Percentiles rank a stretch among this genome's conserved stretches.
Conservation (phyloP, 1,140 invertebrate genomes). For the Drosophila kepulauana region DNA sequence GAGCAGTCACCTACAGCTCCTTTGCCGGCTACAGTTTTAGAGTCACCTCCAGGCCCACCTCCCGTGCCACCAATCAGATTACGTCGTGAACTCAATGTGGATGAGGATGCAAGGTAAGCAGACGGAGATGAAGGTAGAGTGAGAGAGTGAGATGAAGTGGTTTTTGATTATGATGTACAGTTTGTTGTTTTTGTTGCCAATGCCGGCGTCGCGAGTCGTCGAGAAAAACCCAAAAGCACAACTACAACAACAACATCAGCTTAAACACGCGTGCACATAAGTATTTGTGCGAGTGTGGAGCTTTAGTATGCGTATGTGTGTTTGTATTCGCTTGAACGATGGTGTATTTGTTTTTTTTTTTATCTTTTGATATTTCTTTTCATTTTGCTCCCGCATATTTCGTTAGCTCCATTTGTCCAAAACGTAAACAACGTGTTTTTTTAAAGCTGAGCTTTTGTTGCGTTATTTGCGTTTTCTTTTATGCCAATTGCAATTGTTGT, state of each 20-base stretch:
- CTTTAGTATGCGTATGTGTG: not conserved
- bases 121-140: too few species aligned
- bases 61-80: slow-evolving; percentile 64
- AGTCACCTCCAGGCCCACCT: slow-evolving; percentile 11
- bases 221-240: slow-evolving; percentile 31
- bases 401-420: slow-evolving; percentile 63
- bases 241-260: slow-evolving; percentile 11
- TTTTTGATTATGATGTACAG: slow-evolving; percentile 17
- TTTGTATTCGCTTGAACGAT: not conserved
- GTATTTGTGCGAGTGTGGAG: slow-evolving; percentile 15
- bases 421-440: slow-evolving; percentile 78
- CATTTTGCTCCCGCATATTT: slow-evolving; percentile 47
- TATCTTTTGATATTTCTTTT: not conserved
- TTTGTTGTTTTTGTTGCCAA: not conserved
- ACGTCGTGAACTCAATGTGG: slow-evolving; percentile 64
- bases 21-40: not conserved
- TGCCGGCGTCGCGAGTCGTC: not conserved
- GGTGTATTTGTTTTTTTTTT: not conserved
- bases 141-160: slow-evolving; percentile 27
- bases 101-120: slow-evolving; percentile 70
- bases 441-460: slow-evolving; percentile 31
- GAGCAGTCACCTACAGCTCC: slow-evolving; percentile 15
- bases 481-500: not conserved
- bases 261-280: not conserved
- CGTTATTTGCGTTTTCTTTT: slow-evolving; percentile 10